Percentiles rank a stretch among this genome's conserved stretches.
Evolutionary conservation across 2,888 invertebrate species (phyloP).

Genomic region (Corbicula japonica): DNA sequence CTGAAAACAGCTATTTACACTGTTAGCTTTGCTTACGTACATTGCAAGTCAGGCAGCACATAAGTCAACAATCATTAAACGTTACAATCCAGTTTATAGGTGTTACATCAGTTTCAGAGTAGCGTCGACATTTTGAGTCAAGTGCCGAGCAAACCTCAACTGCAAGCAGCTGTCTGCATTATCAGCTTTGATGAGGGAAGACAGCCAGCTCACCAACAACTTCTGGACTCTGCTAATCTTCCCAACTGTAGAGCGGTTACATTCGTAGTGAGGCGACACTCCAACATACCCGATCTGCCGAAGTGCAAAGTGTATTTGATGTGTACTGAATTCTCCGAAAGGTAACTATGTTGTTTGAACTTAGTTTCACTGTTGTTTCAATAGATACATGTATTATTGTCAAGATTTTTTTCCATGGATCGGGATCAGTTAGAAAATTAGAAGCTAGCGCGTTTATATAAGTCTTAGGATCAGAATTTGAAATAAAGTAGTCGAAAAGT

Average conservation of each 20-base stretch:
- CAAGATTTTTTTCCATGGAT: not conserved
- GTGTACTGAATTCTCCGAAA: slow-evolving; percentile 36
- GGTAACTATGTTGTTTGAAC: no score
- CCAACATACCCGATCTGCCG: slow-evolving; percentile 7
- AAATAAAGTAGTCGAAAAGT: no score
- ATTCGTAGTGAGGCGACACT: slow-evolving; percentile 12
- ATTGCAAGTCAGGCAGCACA: no score
- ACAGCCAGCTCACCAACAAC: not conserved
- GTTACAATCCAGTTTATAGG: no score
- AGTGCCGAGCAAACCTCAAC: no score
- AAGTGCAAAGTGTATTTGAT: slow-evolving; percentile 16
- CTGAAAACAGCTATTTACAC: no score
- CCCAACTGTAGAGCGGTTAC: not conserved
- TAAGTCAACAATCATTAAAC: no score
- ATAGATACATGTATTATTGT: not conserved
- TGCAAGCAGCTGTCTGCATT: not conserved
- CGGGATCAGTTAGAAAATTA: not conserved
- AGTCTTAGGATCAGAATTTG: no score
- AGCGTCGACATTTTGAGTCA: no score
- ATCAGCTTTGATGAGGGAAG: slow-evolving; percentile 10
- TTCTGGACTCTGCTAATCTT: not conserved
- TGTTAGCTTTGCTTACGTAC: no score
- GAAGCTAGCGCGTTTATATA: no score
- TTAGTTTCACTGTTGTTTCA: no score
- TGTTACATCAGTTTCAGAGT: not conserved